Conservation (phyloP, 2,888 invertebrate genomes). For the Anthophora plumipes region DNA sequence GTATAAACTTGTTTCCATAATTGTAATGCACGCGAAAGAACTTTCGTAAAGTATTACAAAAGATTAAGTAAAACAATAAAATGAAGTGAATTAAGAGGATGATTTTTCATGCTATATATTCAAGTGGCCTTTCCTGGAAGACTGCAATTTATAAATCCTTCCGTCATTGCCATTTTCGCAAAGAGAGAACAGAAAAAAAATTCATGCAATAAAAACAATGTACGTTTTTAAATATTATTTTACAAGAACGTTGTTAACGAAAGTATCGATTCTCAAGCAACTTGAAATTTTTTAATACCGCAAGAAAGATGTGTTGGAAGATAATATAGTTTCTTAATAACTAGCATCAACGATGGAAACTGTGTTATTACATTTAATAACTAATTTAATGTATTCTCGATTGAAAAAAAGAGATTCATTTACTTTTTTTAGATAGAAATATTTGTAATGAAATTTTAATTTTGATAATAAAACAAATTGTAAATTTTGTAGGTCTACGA, state of each 20-base stretch:
- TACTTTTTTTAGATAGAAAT: conserved; percentile 63
- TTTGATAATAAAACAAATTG: conserved; percentile 63
- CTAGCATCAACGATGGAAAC: conserved; percentile 55
- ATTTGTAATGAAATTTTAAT: conserved; percentile 63
- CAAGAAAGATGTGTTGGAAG: conserved; percentile 33
- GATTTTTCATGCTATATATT: conserved; percentile 68
- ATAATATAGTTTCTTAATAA: conserved; percentile 55
- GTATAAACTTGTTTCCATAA: conserved; percentile 61
- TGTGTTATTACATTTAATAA: conserved; percentile 68
- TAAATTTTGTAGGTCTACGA: conserved; percentile 60
- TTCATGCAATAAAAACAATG: conserved; percentile 44
- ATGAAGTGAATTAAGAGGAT: conserved; percentile 55
- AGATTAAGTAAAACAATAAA: conserved; percentile 62
- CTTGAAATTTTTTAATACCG: conserved; percentile 52
- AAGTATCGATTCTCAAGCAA: conserved; percentile 43
- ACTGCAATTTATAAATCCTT: conserved; percentile 80
- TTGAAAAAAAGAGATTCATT: conserved; percentile 45
- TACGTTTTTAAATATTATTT: conserved; percentile 57
- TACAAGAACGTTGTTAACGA: conserved; percentile 39
- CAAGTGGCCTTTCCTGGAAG: conserved; percentile 82
- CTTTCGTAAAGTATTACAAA: conserved; percentile 55
- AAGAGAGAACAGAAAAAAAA: conserved; percentile 45
- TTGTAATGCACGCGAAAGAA: conserved; percentile 55
- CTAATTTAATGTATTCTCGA: conserved; percentile 55
- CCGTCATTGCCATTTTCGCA: conserved; percentile 69